Evolutionary conservation across 2,797 vertebrate genomes (phyloP), one percentile per base, ranked within the genome.

Genomic region (Coccyzus lansbergi): DNA sequence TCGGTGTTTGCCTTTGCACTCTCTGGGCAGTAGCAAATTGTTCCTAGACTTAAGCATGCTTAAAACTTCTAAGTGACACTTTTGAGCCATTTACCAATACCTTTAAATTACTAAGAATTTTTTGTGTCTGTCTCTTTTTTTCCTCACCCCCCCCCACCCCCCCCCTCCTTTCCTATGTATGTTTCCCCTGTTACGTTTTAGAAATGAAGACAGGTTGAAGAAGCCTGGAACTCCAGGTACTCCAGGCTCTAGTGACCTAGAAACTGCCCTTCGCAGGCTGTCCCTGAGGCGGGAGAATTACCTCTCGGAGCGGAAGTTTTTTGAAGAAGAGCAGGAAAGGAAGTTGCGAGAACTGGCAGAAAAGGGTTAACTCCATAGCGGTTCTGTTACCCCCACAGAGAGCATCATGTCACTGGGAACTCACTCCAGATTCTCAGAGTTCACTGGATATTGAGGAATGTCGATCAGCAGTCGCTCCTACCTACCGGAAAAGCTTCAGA

Each of bases 401-500:
- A 99, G 99, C 97, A 98, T 99, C 97, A 98, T 99, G 97, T 99
- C 99, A 1, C 97, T 99, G 92, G 99, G 99, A 96, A 98, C 98
- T 8, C 98, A 98, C 83, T 99, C 99, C 22, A 97, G 98, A 65
- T 96, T 98, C 94, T 98, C 98, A 20, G 98, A 98, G 85, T 96
- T 98, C 96, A 98, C 98, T 24, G 97, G 99, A 44, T 98, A 99
- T 96, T 99, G 99, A 17, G 97, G 98, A 97, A 99, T 99, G 97
- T 98, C 99, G 5, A 98, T 99, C 98, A 98, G 98, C 96, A 97
- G 98, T 52, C 98, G 99, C 83, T 99, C 99, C 95, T 99, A 99
- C 98, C 98, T 99, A 96, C 99, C 99, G 1, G 99, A 99, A 97
- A 99, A 99, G 95, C 98, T 99, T 93, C 99, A 99, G 98, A 99